Evolutionary conservation across 2,888 invertebrate species (phyloP).

Genomic region (Vannuccia rotundouncinata): DNA sequence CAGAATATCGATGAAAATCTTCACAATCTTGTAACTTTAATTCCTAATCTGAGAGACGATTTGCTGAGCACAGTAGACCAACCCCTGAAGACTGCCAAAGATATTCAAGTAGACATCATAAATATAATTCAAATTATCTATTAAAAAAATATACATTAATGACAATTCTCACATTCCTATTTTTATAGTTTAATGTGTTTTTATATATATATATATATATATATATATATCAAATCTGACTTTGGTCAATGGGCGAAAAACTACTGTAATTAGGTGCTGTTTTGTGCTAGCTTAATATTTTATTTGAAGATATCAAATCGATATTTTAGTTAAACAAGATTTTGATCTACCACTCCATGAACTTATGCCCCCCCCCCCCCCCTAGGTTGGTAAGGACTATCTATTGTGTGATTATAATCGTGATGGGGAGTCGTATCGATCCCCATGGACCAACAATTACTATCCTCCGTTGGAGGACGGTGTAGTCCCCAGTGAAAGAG

Average conservation of each 20-base stretch:
- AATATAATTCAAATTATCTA: no score
- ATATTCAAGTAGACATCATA: conserved; percentile 64
- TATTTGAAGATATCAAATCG: no score
- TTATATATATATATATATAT: no score
- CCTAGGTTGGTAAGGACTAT: conserved; percentile 81
- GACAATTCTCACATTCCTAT: neutral
- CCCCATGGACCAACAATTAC: conserved; percentile 60
- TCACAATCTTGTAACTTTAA: conserved; percentile 87
- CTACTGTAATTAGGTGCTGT: no score
- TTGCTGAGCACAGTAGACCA: conserved; percentile 93
- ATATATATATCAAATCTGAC: no score
- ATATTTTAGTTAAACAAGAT: no score
- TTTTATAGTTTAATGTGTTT: neutral
- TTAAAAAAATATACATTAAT: no score
- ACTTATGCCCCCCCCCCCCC: no score
- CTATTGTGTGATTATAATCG: conserved; percentile 96
- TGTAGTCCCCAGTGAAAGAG: conserved; percentile 89
- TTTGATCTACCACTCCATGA: no score
- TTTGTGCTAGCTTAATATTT: no score
- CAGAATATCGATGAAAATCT: conserved; percentile 98
- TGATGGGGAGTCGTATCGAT: conserved; percentile 94
- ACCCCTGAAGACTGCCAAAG: conserved; percentile 86
- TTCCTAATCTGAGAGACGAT: conserved; percentile 87
- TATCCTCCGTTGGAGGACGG: conserved; percentile 96
- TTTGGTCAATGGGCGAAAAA: no score